phyloP scores from a whole-genome alignment of 2,888 invertebrate species.

The Dendrolimus pini region DNA sequence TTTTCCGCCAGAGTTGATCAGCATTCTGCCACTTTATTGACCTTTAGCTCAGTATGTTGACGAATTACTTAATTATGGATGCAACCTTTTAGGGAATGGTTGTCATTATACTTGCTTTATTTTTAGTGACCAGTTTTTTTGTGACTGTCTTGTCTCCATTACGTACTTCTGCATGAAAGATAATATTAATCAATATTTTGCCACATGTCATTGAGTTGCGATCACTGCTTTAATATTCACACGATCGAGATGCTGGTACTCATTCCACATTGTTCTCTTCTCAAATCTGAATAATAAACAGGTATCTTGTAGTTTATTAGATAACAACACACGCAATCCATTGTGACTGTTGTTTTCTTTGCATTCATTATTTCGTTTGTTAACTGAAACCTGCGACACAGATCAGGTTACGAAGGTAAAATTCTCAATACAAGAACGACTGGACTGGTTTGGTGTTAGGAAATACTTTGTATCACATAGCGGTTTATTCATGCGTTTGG shows the following conservation, averaged over 20 bases:
- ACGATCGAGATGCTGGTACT: constrained; percentile 10
- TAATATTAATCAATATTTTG: too few species aligned
- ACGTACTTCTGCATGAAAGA: too few species aligned
- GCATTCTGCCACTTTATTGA: too few species aligned
- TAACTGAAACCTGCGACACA: neutral
- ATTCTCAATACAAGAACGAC: neutral
- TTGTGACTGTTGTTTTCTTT: constrained; percentile 4
- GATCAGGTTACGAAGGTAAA: neutral
- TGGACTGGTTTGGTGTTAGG: neutral
- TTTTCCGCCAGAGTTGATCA: too few species aligned
- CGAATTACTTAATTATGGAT: too few species aligned
- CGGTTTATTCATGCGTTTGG: neutral
- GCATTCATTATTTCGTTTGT: constrained; percentile 17
- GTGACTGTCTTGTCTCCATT: too few species aligned
- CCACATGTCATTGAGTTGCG: too few species aligned
- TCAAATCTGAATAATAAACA: constrained; percentile 27
- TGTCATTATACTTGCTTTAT: too few species aligned
- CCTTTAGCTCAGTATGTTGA: too few species aligned
- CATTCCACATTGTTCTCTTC: constrained; percentile 15
- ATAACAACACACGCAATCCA: constrained; percentile 23
- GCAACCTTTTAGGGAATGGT: too few species aligned
- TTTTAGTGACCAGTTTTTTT: too few species aligned
- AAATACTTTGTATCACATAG: neutral
- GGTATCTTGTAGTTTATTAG: constrained; percentile 19
- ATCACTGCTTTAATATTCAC: constrained; percentile 6